Conservation (phyloP, 2,888 invertebrate genomes). For the Athrips mouffetella region DNA sequence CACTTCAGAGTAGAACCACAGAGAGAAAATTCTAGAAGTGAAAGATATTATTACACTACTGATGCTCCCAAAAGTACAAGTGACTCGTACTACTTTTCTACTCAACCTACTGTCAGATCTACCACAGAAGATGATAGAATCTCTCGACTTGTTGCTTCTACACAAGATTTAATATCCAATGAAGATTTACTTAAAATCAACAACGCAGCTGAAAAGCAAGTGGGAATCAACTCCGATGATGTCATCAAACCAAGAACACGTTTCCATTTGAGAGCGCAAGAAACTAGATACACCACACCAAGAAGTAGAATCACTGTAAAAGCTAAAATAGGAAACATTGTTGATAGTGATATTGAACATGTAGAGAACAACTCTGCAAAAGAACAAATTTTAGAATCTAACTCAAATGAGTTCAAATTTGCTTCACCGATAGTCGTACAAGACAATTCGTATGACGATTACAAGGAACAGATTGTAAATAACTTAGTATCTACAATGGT, state of each 20-base stretch:
- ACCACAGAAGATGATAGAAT: constrained; percentile 51
- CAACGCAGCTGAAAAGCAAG: constrained; percentile 58
- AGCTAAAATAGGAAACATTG: constrained; percentile 57
- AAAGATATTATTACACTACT: constrained; percentile 53
- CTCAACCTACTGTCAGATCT: constrained; percentile 30
- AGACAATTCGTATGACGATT: constrained; percentile 44
- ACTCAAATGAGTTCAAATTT: constrained; percentile 52
- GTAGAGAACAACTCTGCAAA: constrained; percentile 33
- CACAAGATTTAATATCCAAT: constrained; percentile 80
- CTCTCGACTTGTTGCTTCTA: constrained; percentile 75
- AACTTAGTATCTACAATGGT: constrained; percentile 67
- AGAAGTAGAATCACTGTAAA: constrained; percentile 50
- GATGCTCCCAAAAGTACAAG: constrained; percentile 27
- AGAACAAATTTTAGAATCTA: constrained; percentile 36
- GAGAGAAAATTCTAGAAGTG: constrained; percentile 48
- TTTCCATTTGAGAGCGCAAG: constrained; percentile 36
- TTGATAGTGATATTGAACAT: constrained; percentile 43
- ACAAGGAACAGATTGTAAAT: constrained; percentile 55
- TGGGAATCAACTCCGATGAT: constrained; percentile 49
- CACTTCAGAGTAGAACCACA: constrained; percentile 51
- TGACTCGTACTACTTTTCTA: background rate
- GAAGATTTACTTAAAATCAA: constrained; percentile 82
- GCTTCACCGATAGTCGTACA: constrained; percentile 71
- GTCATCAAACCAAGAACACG: constrained; percentile 51
- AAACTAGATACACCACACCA: constrained; percentile 32